Evolutionary conservation across 2,797 vertebrate species (phyloP), one percentile per base, ranked within the genome.

Genomic region (Babyrousa celebensis): DNA sequence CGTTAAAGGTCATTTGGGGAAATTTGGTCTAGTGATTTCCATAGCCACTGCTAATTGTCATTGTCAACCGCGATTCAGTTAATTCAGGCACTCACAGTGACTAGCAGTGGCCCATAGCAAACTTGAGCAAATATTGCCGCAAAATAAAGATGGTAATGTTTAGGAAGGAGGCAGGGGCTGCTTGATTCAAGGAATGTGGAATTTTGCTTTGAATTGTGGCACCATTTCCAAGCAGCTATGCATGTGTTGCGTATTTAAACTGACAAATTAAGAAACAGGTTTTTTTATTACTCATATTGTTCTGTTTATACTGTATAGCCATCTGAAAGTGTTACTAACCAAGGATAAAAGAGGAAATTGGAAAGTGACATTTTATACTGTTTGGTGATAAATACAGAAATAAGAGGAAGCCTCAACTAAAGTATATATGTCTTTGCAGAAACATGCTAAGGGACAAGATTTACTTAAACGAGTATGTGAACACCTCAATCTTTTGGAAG

Each of bases 401-500:
- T 95, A 80, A 92, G 14, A 94, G 32, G 40, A 90, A 94, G 65
- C 58, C 71, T 96, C 65, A 94, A 78, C 32, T 96, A 68, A 86
- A 83, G 32, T 93, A 16, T 94, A 20, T 91, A 4, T 97, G 20
- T 96, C 0, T 97, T 98, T 98, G 56, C 98, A 99, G 99, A 99
- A 99, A 99, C 99, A 99, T 6, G 99, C 99, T 79, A 99, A 99
- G 98, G 99, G 99, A 43, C 99, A 99, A 97, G 99, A 99, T 79
- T 98, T 99, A 62, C 99, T 99, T 97, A 99, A 99, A 92, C 99
- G 99, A 98, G 99, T 99, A 68, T 99, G 99, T 32, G 99, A 99
- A 94, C 99, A 99, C 97, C 99, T 99, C 96, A 99, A 99, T 97
- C 99, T 99, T 94, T 98, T 99, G 98, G 99, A 99, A 98, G 99